phyloP scores from a whole-genome alignment of 1,140 invertebrate species.

The Tetramorium alpestre region DNA sequence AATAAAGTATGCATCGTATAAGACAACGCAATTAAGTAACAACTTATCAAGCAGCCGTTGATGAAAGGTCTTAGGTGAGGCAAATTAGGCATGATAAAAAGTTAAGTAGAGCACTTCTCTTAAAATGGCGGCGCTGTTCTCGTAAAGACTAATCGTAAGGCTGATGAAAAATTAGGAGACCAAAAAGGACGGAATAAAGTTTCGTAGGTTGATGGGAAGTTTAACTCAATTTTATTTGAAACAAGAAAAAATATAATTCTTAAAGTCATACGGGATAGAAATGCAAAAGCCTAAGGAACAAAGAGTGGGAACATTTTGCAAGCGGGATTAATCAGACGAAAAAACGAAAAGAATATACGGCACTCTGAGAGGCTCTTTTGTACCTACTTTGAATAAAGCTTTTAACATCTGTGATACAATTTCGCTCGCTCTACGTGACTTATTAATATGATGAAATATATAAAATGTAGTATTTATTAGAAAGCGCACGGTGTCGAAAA shows the following conservation, averaged over 20 bases:
- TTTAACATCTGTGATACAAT: constrained; percentile 36
- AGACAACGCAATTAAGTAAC: constrained; percentile 30
- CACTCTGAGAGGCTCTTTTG: constrained; percentile 3
- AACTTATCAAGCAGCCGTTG: not conserved
- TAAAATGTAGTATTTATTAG: not conserved
- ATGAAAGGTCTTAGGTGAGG: constrained; percentile 8
- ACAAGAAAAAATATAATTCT: not conserved
- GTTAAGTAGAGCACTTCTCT: constrained; percentile 23
- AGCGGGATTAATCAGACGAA: constrained; percentile 40
- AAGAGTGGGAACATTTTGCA: constrained; percentile 46
- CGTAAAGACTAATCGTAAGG: constrained; percentile 39
- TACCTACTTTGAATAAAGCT: constrained; percentile 40
- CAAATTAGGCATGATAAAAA: constrained; percentile 19
- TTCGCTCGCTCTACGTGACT: constrained; percentile 10
- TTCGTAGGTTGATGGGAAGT: constrained; percentile 17
- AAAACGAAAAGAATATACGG: constrained; percentile 26
- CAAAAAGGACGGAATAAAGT: constrained; percentile 26
- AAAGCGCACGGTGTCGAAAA: not conserved
- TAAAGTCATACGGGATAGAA: not conserved
- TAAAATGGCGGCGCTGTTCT: constrained; percentile 21
- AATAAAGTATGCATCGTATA: constrained; percentile 21
- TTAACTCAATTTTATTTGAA: constrained; percentile 43
- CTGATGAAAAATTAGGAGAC: constrained; percentile 43
- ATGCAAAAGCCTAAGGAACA: constrained; percentile 29
- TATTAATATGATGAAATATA: constrained; percentile 48